Evolutionary conservation across 2,113 vertebrate species (phyloP), one percentile per base, ranked within the genome.

Genomic region (Orthochromis indermauri): DNA sequence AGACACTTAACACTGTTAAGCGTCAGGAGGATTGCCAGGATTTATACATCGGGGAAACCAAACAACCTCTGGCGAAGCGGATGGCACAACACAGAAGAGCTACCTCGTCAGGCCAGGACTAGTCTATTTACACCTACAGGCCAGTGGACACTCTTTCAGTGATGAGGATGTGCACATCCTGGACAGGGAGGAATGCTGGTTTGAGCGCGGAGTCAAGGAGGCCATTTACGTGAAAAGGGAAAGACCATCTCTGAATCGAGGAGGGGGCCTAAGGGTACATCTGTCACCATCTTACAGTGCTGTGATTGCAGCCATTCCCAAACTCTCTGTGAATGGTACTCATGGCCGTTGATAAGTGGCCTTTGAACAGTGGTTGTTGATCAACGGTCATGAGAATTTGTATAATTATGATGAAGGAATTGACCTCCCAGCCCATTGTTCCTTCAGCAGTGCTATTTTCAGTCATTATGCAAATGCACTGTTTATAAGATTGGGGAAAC

Each of bases 101-200:
- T 12, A 24, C 53, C 10, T 53, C 5, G 5, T 1, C n/a, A 53
- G n/a, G n/a, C 10, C 10, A 53, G 51, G n/a, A 53, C 19, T 21
- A 26, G 54, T 55, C 10, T 53, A 21, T 21, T 53, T 6, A 21
- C 19, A 53, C 19, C 51, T 6, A 11, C 4, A 57, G 54, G 12
- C 54, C 54, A 28, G 54, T 26, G 54, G 54, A 57, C 7, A 26
- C 54, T 57, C 24, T 57, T 28, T 57, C 4, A 57, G 0, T 5
- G 24, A 57, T 57, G 4, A 57, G 24, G 24, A 1, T 28, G 54
- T 57, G 0, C 24, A 55, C 11, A 55, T 55, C 54, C 11, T 26
- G 1, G 21, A 55, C 1, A 57, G 7, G 24, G 54, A 57, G 2
- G 12, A 14, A 26, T 0, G 24, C 12, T 26, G 24, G 24, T 26